Evolutionary conservation across 1,140 invertebrate genomes (phyloP), one percentile per base, ranked within the genome.

Genomic region (Heterodera schachtii): DNA sequence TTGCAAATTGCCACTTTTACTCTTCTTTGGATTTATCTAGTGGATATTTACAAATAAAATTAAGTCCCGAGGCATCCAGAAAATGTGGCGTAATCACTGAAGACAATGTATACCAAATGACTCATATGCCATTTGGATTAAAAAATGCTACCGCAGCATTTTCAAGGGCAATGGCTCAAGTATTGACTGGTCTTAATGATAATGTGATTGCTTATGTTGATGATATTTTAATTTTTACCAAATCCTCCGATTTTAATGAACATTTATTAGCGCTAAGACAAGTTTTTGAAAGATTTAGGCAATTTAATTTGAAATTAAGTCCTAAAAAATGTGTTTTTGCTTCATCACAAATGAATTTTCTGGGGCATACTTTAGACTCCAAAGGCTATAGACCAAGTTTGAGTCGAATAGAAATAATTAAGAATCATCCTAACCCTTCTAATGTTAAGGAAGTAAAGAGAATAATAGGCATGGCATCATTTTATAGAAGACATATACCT

Each of bases 251-350:
- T 3, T 79, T 79, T 79, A 8, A 43, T 21, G 43, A 73, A 13
- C 78, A 79, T 19, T 6, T 79, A 0, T 11, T 44, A 0, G 41
- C 57, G 8, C 1, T 79, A 7, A 31, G 43, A 0, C 19, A 49
- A 43, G 78, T 79, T 16, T 79, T 79, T 19, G 66, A 79, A 52
- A 41, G 78, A 43, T 75, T 79, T 49, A 8, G 31, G 0, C 41
- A 60, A 19, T 79, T 71, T 21, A 75, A 79, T 75, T 47, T 79
- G 0, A 44, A 52, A 6, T 21, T 79, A 6, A 74, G 43, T 74
- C 78, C 78, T 3, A 79, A 79, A 16, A 79, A 79, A 46, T 79
- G 78, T 16, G 41, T 44, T 43, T 52, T 79, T 11, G 43, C 49
- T 2, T 52, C 41, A 2, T 71, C 67, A 13, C 31, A 73, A 77